A percentile compares a stretch with the other conserved stretches of the same genome.
These are phyloP conservation scores for Seira ritae DNA, from an alignment of 2,888 invertebrate species.

Conservation along the genomic window DNA sequence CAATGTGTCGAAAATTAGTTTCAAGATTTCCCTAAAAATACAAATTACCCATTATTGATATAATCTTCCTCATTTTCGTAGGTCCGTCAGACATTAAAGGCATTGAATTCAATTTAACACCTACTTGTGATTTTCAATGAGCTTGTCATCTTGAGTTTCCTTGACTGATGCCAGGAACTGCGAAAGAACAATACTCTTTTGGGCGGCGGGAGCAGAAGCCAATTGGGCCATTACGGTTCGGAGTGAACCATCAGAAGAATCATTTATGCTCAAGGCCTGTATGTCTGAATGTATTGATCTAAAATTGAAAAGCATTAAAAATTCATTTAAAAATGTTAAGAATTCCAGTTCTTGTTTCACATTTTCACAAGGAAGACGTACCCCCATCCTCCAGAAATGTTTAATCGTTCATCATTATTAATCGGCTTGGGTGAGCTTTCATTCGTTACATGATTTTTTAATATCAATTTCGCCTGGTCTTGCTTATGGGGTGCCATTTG, in stretches of 20 bases:
- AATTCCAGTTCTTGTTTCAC: too few relatives aligned
- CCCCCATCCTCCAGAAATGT: slow-evolving; percentile 69
- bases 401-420: slow-evolving; percentile 50
- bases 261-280: slow-evolving; percentile 64
- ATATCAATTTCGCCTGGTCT: slow-evolving; percentile 71
- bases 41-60: too few relatives aligned
- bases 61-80: too few relatives aligned
- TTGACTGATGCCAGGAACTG: slow-evolving; percentile 67
- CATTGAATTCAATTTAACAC: slow-evolving; percentile 15
- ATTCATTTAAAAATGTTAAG: too few relatives aligned
- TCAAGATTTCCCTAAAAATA: slow-evolving; percentile 70
- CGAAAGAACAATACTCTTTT: slow-evolving; percentile 62
- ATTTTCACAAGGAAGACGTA: slow-evolving; percentile 43
- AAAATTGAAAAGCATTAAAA: slow-evolving; percentile 22
- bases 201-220: slow-evolving; percentile 48
- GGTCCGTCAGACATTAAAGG: too few relatives aligned
- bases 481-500: slow-evolving; percentile 71
- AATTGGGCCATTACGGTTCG: slow-evolving; percentile 68
- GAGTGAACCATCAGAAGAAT: slow-evolving; percentile 52
- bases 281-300: slow-evolving; percentile 72
- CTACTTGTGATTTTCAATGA: slow-evolving; percentile 72
- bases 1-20: slow-evolving; percentile 72
- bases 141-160: slow-evolving; percentile 67
- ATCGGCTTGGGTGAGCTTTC: slow-evolving; percentile 47
- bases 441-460: slow-evolving; percentile 68